Conservation (phyloP, 2,888 invertebrate species). For the Sesamia inferens region DNA sequence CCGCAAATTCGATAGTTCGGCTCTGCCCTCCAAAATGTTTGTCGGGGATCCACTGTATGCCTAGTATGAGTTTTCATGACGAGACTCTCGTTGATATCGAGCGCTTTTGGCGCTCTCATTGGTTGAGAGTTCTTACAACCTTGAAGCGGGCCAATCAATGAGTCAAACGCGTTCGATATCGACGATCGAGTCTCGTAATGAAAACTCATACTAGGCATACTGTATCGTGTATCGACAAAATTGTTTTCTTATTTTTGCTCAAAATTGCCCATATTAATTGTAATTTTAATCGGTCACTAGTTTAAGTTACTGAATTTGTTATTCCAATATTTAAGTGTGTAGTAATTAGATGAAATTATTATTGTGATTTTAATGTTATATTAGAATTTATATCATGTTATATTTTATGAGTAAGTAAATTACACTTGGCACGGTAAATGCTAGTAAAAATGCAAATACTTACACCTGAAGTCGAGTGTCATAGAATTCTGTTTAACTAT, state of each 20-base stretch:
- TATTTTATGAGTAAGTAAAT: slow-evolving; percentile 46
- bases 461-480: slow-evolving; percentile 19
- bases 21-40: no score
- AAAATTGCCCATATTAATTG: slow-evolving; percentile 50
- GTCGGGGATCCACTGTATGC: no score
- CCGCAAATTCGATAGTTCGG: no score
- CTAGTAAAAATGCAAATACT: slow-evolving; percentile 22
- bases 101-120: no score
- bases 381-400: slow-evolving; percentile 60
- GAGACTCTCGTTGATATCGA: no score
- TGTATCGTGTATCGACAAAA: not conserved
- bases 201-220: no score
- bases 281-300: slow-evolving; percentile 38
- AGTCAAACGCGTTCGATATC: no score
- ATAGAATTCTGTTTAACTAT: not conserved
- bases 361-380: slow-evolving; percentile 63
- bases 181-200: no score
- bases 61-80: no score
- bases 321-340: slow-evolving; percentile 62
- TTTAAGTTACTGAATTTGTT: slow-evolving; percentile 49
- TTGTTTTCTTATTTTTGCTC: slow-evolving; percentile 51
- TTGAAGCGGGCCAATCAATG: no score
- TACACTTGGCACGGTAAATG: slow-evolving; percentile 41
- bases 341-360: slow-evolving; percentile 54
- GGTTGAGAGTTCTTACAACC: no score